These are phyloP conservation scores for Anastrepha obliqua DNA, from an alignment of 1,140 invertebrate species.

Conservation along the genomic window DNA sequence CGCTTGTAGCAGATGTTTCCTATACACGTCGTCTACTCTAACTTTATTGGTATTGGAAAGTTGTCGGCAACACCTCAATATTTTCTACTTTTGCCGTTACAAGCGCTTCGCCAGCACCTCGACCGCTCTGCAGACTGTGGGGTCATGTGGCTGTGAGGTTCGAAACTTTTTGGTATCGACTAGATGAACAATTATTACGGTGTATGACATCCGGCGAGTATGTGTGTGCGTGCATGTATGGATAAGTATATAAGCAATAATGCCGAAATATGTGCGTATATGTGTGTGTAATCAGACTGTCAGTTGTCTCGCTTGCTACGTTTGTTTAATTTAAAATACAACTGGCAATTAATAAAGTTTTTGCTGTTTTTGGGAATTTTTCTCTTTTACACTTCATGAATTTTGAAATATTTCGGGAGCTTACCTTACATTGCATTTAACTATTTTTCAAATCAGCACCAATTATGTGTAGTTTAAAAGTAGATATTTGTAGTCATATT, in stretches of 20 bases:
- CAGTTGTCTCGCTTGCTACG: background rate
- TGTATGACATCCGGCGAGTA: background rate
- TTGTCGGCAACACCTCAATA: slow-evolving; percentile 45
- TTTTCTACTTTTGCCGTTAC: background rate
- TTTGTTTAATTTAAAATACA: slow-evolving; percentile 30
- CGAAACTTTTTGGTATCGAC: slow-evolving; percentile 41
- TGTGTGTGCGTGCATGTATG: background rate
- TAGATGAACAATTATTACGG: slow-evolving; percentile 40
- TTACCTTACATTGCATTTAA: background rate
- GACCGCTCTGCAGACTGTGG: background rate
- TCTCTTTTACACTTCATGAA: slow-evolving; percentile 25
- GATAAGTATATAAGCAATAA: background rate
- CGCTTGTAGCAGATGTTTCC: slow-evolving; percentile 18
- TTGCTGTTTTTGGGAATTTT: slow-evolving; percentile 8
- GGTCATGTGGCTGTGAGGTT: background rate
- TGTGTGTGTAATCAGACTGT: background rate
- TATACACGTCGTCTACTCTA: slow-evolving; percentile 21
- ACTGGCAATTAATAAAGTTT: slow-evolving; percentile 37
- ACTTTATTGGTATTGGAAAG: slow-evolving; percentile 21
- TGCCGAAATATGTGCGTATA: background rate
- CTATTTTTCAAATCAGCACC: background rate
- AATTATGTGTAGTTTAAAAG: slow-evolving; percentile 31
- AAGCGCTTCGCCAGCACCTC: background rate
- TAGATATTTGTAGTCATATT: background rate
- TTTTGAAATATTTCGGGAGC: background rate